These are phyloP conservation scores for Drosophila subsilvestris DNA, from an alignment of 2,888 invertebrate species.

Conservation along the genomic window DNA sequence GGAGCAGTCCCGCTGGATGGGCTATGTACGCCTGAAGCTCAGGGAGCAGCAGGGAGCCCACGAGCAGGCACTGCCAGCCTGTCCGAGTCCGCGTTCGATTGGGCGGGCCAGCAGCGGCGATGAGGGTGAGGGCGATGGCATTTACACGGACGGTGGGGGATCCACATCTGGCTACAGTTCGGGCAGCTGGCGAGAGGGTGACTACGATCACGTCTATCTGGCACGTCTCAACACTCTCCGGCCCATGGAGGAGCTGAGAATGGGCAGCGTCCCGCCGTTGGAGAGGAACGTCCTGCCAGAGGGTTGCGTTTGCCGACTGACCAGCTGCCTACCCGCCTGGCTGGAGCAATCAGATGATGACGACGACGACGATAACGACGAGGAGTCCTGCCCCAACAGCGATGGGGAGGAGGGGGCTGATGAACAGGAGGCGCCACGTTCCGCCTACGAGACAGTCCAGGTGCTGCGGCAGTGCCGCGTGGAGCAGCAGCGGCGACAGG, in stretches of 20 bases:
- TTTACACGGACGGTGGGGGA: conserved; percentile 75
- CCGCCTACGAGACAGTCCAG: conserved; percentile 73
- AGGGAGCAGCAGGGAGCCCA: conserved; percentile 70
- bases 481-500: conserved; percentile 66
- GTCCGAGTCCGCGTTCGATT: neutral
- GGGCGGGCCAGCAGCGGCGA: conserved; percentile 18
- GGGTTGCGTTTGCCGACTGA: conserved; percentile 76
- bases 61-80: conserved; percentile 9
- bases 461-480: conserved; percentile 65
- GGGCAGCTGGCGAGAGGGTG: conserved; percentile 59
- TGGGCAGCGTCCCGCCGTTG: conserved; percentile 44
- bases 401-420: conserved; percentile 39
- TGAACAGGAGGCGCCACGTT: conserved; percentile 2
- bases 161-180: conserved; percentile 37
- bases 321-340: conserved; percentile 69
- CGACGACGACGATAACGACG: conserved; percentile 48
- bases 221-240: conserved; percentile 86
- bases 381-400: conserved; percentile 21
- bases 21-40: conserved; percentile 81
- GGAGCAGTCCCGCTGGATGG: conserved; percentile 81
- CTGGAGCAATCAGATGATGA: conserved; percentile 61
- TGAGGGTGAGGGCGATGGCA: conserved; percentile 35
- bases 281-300: conserved; percentile 78
- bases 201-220: conserved; percentile 86
- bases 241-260: conserved; percentile 83